These are phyloP conservation scores for Mormyrus iriodes DNA, from an alignment of 2,113 vertebrate species.

Conservation along the genomic window DNA sequence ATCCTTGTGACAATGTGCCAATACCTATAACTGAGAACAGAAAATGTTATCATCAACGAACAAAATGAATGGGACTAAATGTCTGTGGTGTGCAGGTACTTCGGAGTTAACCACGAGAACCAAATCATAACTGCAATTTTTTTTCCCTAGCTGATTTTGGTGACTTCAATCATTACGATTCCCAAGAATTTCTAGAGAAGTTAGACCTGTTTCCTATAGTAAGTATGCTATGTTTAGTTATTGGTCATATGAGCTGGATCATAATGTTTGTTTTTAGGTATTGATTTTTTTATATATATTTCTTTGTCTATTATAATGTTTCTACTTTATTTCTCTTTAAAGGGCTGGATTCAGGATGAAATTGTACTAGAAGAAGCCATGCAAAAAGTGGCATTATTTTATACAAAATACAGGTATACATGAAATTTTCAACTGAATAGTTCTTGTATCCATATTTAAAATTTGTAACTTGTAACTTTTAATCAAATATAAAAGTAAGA, in stretches of 20 bases:
- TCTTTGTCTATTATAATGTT: background rate
- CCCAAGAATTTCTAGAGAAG: slow-evolving; percentile 94
- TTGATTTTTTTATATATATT: background rate
- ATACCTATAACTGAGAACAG: background rate
- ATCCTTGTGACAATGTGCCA: background rate
- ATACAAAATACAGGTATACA: slow-evolving; percentile 85
- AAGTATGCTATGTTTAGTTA: slow-evolving; percentile 47
- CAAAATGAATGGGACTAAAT: background rate
- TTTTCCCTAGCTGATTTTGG: slow-evolving; percentile 82
- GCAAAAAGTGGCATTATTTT: slow-evolving; percentile 88
- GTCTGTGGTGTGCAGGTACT: background rate
- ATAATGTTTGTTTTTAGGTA: background rate
- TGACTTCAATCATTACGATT: slow-evolving; percentile 92
- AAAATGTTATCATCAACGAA: background rate
- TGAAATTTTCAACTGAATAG: background rate
- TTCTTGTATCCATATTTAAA: background rate
- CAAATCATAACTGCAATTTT: background rate
- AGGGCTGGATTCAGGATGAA: slow-evolving; percentile 96
- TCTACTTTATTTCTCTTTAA: slow-evolving; percentile 20
- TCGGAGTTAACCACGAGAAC: background rate
- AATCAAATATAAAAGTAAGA: background rate
- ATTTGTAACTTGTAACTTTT: background rate
- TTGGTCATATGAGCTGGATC: background rate
- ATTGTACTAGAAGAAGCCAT: slow-evolving; percentile 89
- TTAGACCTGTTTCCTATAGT: slow-evolving; percentile 94